Conservation (phyloP, 2,888 invertebrate species). For the Athrips mouffetella region DNA sequence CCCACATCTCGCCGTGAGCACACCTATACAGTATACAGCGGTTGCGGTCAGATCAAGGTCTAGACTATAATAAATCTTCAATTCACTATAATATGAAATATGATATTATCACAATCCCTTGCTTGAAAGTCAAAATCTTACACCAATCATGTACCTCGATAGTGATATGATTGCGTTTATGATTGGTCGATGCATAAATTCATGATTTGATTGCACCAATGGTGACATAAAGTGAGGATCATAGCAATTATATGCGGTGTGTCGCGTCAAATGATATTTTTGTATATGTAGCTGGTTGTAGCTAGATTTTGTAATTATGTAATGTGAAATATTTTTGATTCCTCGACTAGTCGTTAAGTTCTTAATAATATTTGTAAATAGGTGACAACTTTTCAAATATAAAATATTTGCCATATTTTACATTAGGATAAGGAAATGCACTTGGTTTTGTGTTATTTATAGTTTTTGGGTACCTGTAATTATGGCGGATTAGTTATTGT, state of each 20-base stretch:
- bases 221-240: constrained; percentile 31
- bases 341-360: constrained; percentile 43
- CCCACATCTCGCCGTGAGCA: no score
- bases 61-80: no score
- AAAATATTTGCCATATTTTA: constrained; percentile 39
- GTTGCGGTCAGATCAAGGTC: no score
- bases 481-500: background rate
- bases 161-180: no score
- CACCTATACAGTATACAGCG: no score
- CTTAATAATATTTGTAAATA: constrained; percentile 31
- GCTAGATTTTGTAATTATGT: constrained; percentile 23
- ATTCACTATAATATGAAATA: no score
- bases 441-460: constrained; percentile 9
- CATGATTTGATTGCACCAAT: constrained; percentile 11
- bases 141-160: no score
- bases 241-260: constrained; percentile 26
- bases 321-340: constrained; percentile 36
- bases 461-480: background rate
- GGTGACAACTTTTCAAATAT: constrained; percentile 24
- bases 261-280: constrained; percentile 36
- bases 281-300: constrained; percentile 30
- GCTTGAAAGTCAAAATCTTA: background rate
- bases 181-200: background rate
- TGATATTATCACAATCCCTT: no score
- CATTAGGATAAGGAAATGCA: constrained; percentile 28